Evolutionary conservation across 2,113 vertebrate species (phyloP).

Genomic region (Nicator chloris): DNA sequence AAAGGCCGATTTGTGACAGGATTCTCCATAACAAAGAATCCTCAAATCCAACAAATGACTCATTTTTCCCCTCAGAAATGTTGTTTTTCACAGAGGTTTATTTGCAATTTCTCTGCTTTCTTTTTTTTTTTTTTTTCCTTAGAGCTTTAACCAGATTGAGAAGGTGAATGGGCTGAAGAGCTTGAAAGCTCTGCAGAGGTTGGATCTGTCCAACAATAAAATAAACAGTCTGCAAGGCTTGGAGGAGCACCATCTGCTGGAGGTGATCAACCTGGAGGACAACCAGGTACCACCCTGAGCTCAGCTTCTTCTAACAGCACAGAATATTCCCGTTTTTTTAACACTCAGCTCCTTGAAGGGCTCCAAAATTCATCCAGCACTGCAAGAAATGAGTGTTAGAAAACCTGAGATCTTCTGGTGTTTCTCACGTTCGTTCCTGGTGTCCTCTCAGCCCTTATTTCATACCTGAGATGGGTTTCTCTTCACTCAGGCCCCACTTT

Average conservation of each 20-base stretch:
- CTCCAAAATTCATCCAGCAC: neutral
- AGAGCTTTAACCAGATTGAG: conserved; percentile 86
- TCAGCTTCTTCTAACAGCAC: neutral
- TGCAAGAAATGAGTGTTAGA: neutral
- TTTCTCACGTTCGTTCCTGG: neutral
- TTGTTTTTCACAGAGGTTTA: neutral
- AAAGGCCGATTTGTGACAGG: neutral
- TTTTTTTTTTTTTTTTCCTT: neutral
- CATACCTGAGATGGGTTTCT: neutral
- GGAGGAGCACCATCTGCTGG: conserved; percentile 76
- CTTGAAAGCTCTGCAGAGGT: conserved; percentile 71
- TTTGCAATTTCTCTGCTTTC: neutral
- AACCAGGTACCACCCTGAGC: conserved; percentile 79
- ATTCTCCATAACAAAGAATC: neutral
- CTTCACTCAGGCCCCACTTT: neutral
- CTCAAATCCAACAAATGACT: neutral
- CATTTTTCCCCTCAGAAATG: neutral
- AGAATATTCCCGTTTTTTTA: neutral
- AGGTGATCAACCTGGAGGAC: conserved; percentile 80
- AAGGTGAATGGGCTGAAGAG: conserved; percentile 78
- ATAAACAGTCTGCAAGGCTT: conserved; percentile 84
- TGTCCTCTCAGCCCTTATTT: neutral
- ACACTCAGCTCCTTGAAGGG: neutral
- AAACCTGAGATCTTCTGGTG: neutral
- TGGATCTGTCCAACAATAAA: conserved; percentile 86